Conservation (phyloP, 2,888 invertebrate genomes). For the Blastobasis adustella region DNA sequence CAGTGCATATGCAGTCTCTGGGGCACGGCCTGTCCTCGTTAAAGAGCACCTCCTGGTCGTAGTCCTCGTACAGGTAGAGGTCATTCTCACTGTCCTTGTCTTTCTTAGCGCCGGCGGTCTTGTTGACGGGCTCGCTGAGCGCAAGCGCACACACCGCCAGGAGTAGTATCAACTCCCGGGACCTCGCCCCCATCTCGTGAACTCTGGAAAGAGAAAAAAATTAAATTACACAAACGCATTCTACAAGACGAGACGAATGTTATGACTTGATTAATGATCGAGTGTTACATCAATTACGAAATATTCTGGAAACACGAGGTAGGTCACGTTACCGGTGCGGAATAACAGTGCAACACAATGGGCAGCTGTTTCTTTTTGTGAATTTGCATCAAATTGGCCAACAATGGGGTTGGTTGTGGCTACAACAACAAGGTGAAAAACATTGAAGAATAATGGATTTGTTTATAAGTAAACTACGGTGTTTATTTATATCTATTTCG, state of each 20-base stretch:
- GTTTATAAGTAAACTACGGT: not conserved
- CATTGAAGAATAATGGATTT: not conserved
- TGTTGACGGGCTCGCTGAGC: constrained; percentile 49
- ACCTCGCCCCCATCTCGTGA: constrained; percentile 68
- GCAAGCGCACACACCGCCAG: constrained; percentile 63
- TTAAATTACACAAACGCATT: not conserved
- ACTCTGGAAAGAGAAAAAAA: constrained; percentile 55
- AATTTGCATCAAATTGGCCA: constrained; percentile 19
- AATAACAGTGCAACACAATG: constrained; percentile 44
- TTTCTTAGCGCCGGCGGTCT: constrained; percentile 45
- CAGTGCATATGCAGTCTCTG: constrained; percentile 77
- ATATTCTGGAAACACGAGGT: constrained; percentile 29
- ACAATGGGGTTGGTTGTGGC: constrained; percentile 24
- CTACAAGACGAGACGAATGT: constrained; percentile 4
- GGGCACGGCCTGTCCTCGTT: constrained; percentile 75
- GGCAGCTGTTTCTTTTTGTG: constrained; percentile 28
- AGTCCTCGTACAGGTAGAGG: constrained; percentile 57
- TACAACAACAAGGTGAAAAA: not conserved
- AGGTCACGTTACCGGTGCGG: constrained; percentile 28
- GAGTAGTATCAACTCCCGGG: constrained; percentile 66
- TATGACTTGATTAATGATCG: not conserved
- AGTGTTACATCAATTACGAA: constrained; percentile 35
- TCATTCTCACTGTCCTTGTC: constrained; percentile 44
- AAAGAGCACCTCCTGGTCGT: constrained; percentile 65
- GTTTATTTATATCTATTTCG: not conserved